Evolutionary conservation across 2,888 invertebrate species (phyloP).

Genomic region (Caenorhabditis angaria): DNA sequence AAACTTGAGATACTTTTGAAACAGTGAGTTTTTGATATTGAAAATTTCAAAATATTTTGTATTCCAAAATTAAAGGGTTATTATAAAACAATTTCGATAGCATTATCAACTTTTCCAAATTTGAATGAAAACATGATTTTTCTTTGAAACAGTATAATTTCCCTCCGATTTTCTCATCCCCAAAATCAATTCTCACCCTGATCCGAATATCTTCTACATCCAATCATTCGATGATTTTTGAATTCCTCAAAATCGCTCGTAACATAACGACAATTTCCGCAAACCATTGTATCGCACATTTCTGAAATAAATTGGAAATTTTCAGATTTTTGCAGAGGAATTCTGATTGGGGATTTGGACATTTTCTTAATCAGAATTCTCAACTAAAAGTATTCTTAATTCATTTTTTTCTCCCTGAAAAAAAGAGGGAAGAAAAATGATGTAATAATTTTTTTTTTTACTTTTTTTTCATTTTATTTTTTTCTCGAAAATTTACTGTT

Average conservation of each 20-base stretch:
- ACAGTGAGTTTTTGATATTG: too few relatives aligned
- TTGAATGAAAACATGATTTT: background rate
- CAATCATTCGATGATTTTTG: slow-evolving; percentile 78
- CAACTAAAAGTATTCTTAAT: too few relatives aligned
- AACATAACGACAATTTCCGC: slow-evolving; percentile 82
- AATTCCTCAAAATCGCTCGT: slow-evolving; percentile 81
- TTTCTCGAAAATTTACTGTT: background rate
- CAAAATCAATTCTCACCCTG: slow-evolving; percentile 26
- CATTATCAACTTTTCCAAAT: background rate
- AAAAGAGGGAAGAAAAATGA: too few relatives aligned
- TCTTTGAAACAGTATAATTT: too few relatives aligned
- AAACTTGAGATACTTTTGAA: too few relatives aligned
- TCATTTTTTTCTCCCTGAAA: background rate
- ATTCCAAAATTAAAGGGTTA: too few relatives aligned
- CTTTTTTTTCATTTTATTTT: background rate
- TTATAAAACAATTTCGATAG: too few relatives aligned
- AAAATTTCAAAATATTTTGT: too few relatives aligned
- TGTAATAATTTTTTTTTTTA: too few relatives aligned
- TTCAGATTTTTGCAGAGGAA: background rate
- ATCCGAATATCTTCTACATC: slow-evolving; percentile 43
- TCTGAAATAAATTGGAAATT: slow-evolving; percentile 18
- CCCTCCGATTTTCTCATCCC: too few relatives aligned
- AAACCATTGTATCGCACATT: slow-evolving; percentile 79
- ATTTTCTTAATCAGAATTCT: slow-evolving; percentile 2
- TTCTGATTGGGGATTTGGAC: background rate